Evolutionary conservation across 2,888 invertebrate genomes (phyloP).

Genomic region (Aelia acuminata): DNA sequence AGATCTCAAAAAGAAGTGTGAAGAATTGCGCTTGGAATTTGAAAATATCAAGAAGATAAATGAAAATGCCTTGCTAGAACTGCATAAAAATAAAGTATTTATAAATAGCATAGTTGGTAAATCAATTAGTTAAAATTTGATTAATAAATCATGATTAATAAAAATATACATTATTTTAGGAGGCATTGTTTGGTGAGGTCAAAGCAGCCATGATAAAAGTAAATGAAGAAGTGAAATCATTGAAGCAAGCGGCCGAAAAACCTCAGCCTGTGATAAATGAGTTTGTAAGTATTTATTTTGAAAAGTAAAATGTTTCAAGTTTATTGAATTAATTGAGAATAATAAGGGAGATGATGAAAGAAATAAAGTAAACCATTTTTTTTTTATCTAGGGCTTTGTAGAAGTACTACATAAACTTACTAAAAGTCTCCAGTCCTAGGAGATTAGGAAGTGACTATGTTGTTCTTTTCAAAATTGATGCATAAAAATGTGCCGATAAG

Average conservation of each 20-base stretch:
- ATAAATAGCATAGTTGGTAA: not conserved
- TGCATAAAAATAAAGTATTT: slow-evolving; percentile 62
- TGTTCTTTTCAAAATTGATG: too few relatives aligned
- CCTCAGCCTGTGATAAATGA: slow-evolving; percentile 42
- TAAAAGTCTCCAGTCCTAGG: too few relatives aligned
- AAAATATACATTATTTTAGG: slow-evolving; percentile 50
- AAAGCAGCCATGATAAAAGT: slow-evolving; percentile 60
- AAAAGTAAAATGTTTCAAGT: not conserved
- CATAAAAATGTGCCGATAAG: too few relatives aligned
- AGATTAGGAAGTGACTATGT: too few relatives aligned
- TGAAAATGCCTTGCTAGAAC: slow-evolving; percentile 59
- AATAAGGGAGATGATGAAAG: too few relatives aligned
- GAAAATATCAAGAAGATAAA: slow-evolving; percentile 61
- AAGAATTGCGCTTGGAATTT: slow-evolving; percentile 61
- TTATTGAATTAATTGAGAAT: too few relatives aligned
- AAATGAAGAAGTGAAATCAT: slow-evolving; percentile 61
- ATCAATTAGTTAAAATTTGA: not conserved
- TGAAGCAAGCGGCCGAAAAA: slow-evolving; percentile 53
- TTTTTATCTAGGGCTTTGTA: too few relatives aligned
- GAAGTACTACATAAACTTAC: too few relatives aligned
- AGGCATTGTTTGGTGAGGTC: slow-evolving; percentile 62
- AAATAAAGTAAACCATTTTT: too few relatives aligned
- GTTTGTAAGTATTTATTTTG: slow-evolving; percentile 51
- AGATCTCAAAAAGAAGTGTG: slow-evolving; percentile 63
- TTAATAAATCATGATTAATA: not conserved